Percentiles rank a stretch among this genome's conserved stretches.
Conservation (phyloP, 2,888 invertebrate genomes). For the Drepanosiphum platanoidis region DNA sequence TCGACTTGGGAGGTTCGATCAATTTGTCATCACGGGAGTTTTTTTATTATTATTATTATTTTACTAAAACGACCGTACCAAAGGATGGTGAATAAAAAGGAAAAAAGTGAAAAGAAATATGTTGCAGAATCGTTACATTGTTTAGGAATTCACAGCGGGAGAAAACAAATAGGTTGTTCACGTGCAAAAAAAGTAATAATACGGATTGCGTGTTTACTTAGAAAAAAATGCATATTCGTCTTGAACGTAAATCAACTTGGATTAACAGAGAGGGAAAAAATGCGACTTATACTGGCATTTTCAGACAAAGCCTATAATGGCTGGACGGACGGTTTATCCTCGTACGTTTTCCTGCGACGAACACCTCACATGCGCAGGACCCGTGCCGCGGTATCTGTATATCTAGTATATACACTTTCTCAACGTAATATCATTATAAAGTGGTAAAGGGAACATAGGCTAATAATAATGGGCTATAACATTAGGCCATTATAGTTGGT, state of each 20-base stretch:
- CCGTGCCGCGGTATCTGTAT: background rate
- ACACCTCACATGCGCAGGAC: background rate
- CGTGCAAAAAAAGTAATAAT: slow-evolving; percentile 1
- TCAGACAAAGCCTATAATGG: background rate
- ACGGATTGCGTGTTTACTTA: slow-evolving; percentile 24
- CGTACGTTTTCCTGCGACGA: background rate
- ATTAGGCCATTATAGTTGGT: slow-evolving; percentile 58
- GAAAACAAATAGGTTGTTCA: slow-evolving; percentile 26
- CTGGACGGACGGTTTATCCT: background rate
- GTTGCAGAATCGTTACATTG: background rate
- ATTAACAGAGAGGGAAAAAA: background rate
- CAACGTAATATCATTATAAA: slow-evolving; percentile 48
- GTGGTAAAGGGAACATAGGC: slow-evolving; percentile 55
- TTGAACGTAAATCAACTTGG: slow-evolving; percentile 18
- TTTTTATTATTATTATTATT: slow-evolving; percentile 42
- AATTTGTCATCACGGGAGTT: slow-evolving; percentile 57
- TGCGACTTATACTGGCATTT: background rate
- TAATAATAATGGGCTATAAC: slow-evolving; percentile 58
- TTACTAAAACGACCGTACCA: background rate
- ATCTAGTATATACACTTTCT: slow-evolving; percentile 35
- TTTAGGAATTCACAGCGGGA: slow-evolving; percentile 53
- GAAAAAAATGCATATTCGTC: slow-evolving; percentile 13
- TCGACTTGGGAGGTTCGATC: slow-evolving; percentile 60
- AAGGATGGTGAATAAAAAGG: slow-evolving; percentile 35
- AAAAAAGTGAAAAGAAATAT: slow-evolving; percentile 40